A percentile compares a stretch with the other conserved stretches of the same genome.
Conservation (phyloP, 2,113 vertebrate genomes). For the Alosa alosa region DNA sequence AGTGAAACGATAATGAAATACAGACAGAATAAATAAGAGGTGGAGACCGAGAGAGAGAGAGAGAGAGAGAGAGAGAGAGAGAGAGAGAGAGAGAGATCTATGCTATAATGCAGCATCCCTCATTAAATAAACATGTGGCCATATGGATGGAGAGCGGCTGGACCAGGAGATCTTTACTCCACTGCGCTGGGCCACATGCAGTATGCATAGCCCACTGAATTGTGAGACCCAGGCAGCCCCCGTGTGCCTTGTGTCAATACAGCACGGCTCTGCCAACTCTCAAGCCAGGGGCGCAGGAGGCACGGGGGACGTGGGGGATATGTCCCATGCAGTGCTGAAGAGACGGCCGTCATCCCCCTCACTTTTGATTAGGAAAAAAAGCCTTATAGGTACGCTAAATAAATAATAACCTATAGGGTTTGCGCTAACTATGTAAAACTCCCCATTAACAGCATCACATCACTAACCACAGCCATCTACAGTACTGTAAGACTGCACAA, state of each 20-base stretch:
- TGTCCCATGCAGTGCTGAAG: no score
- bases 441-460: no score
- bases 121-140: slow-evolving; percentile 24
- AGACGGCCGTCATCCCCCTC: no score
- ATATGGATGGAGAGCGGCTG: neutral
- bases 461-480: no score
- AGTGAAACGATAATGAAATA: neutral
- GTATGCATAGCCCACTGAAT: neutral
- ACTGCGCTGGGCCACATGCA: neutral
- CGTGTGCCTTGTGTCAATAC: neutral
- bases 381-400: no score
- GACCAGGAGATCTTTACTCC: neutral
- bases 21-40: no score
- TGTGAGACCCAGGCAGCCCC: neutral
- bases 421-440: no score
- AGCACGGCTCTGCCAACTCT: neutral
- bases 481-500: no score
- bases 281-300: neutral
- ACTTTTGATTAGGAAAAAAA: no score
- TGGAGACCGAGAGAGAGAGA: neutral
- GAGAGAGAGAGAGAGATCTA: neutral
- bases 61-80: slow-evolving; percentile 13
- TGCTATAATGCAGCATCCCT: slow-evolving; percentile 9
- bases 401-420: no score
- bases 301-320: no score